Percentiles rank a stretch among this genome's conserved stretches.
Evolutionary conservation across 2,113 vertebrate genomes (phyloP).

Genomic region (Leucoraja erinaceus): DNA sequence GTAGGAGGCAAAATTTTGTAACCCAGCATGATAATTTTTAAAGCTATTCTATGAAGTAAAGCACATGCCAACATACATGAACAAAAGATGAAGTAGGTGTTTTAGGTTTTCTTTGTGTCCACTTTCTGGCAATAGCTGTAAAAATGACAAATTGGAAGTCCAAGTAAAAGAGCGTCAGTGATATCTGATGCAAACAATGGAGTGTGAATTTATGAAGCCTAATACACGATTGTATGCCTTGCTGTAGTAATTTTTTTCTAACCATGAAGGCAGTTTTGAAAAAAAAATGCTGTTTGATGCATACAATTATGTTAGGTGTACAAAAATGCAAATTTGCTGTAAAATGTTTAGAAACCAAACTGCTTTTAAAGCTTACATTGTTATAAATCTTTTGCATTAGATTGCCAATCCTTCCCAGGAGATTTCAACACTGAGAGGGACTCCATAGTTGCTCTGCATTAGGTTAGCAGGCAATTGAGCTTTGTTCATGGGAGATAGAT

Average conservation of each 20-base stretch:
- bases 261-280: constrained; percentile 5
- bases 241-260: neutral
- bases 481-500: no score
- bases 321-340: neutral
- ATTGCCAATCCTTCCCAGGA: neutral
- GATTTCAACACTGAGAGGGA: neutral
- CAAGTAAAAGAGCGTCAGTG: constrained; percentile 15
- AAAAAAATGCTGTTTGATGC: neutral
- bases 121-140: constrained; percentile 7
- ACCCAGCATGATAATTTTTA: constrained; percentile 21
- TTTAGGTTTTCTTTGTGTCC: neutral
- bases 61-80: neutral
- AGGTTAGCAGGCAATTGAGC: neutral
- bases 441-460: neutral
- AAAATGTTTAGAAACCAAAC: neutral
- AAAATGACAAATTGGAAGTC: constrained; percentile 19
- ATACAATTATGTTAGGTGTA: neutral
- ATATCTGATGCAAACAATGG: neutral
- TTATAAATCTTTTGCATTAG: neutral
- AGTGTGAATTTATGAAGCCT: constrained; percentile 12
- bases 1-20: constrained; percentile 22
- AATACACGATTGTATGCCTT: neutral
- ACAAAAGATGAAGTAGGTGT: neutral
- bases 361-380: neutral
- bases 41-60: constrained; percentile 29